phyloP scores from a whole-genome alignment of 2,113 vertebrate genomes.

The Tragelaphus strepsiceros region DNA sequence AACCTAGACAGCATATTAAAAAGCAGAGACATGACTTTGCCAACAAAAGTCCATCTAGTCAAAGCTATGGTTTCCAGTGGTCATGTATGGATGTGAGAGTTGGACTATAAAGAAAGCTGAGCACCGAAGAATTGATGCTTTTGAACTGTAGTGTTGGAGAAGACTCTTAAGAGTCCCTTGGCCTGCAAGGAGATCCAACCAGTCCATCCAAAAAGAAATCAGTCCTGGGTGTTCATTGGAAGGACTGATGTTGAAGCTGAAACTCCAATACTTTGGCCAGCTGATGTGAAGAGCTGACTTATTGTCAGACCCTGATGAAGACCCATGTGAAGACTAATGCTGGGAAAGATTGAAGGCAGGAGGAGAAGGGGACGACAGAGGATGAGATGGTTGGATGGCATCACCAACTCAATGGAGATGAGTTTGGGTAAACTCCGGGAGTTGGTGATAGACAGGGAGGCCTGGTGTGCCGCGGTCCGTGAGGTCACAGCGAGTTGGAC shows the following conservation, averaged over 20 bases:
- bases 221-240: background rate
- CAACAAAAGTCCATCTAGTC: background rate
- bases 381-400: background rate
- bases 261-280: background rate
- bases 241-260: background rate
- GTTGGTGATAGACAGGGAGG: background rate
- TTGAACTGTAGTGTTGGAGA: background rate
- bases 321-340: background rate
- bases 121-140: accelerated
- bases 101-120: background rate
- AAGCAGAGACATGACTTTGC: background rate
- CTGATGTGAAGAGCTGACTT: background rate
- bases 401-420: accelerated
- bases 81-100: background rate
- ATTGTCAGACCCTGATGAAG: background rate
- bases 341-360: background rate
- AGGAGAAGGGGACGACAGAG: background rate
- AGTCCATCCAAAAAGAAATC: background rate
- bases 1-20: background rate
- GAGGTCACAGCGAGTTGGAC: accelerated
- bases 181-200: background rate
- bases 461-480: accelerated
- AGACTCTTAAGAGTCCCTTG: background rate
- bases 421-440: background rate
- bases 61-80: background rate